phyloP scores from a whole-genome alignment of 1,140 invertebrate genomes.

The Diabrotica undecimpunctata region DNA sequence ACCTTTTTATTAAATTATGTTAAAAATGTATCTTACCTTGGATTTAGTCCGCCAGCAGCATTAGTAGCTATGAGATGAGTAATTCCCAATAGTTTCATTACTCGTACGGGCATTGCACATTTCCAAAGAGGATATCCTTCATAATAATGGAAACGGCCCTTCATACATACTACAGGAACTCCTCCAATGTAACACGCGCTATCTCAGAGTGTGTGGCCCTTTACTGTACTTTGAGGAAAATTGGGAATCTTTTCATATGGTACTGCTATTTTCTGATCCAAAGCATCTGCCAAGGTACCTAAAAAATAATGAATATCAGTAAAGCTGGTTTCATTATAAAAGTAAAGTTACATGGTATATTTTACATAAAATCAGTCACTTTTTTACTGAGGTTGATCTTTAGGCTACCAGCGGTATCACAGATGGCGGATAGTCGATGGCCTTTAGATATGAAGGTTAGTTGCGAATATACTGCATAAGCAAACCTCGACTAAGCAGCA shows the following conservation, averaged over 20 bases:
- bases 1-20: no score
- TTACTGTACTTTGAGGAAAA: conserved; percentile 86
- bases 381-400: no score
- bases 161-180: conserved; percentile 87
- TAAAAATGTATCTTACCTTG: no score
- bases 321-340: no score
- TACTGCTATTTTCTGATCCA: conserved; percentile 71
- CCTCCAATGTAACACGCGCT: conserved; percentile 80
- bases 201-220: conserved; percentile 83
- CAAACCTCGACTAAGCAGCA: no score
- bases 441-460: no score
- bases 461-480: no score
- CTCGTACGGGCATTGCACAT: conserved; percentile 89
- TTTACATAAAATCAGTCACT: no score
- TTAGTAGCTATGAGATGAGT: conserved; percentile 87
- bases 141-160: conserved; percentile 93
- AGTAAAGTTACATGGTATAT: no score
- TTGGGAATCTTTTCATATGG: conserved; percentile 86
- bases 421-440: no score
- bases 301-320: no score
- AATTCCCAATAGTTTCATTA: conserved; percentile 91
- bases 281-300: conserved; percentile 77
- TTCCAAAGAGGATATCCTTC: conserved; percentile 91
- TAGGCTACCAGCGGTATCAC: no score
- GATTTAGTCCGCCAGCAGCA: conserved; percentile 90